Conservation (phyloP, 2,113 vertebrate species). For the Centropus unirufus region DNA sequence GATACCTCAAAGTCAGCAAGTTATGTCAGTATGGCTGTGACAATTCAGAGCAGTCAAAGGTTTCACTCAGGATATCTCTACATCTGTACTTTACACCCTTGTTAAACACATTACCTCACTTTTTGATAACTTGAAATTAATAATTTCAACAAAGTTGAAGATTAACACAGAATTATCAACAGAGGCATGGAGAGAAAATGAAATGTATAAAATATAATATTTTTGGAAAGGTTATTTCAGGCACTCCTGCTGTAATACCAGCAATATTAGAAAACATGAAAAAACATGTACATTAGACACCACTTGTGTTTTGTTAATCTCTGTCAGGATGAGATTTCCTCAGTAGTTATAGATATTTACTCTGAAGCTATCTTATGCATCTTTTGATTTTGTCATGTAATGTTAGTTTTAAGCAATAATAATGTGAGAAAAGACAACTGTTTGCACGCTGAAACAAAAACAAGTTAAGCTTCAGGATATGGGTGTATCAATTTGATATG, state of each 20-base stretch:
- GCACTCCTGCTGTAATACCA: neutral
- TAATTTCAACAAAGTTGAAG: neutral
- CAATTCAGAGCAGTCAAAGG: neutral
- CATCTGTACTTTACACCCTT: neutral
- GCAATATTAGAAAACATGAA: neutral
- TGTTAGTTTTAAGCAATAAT: fast-evolving
- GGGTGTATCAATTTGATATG: neutral
- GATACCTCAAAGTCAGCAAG: neutral
- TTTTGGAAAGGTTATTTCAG: neutral
- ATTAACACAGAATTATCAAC: neutral
- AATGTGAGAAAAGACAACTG: neutral
- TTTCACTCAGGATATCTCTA: neutral
- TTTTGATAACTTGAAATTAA: neutral
- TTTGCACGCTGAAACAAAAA: neutral
- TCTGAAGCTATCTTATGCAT: neutral
- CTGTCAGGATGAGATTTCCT: neutral
- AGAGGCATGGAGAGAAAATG: neutral
- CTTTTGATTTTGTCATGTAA: neutral
- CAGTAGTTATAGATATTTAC: no score
- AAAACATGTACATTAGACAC: neutral
- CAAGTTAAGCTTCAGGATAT: neutral
- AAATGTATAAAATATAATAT: neutral
- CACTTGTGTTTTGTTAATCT: neutral
- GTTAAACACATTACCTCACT: neutral
- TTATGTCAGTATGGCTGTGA: neutral